Conservation (phyloP, 2,888 invertebrate genomes). For the Pristionchus exspectatus region DNA sequence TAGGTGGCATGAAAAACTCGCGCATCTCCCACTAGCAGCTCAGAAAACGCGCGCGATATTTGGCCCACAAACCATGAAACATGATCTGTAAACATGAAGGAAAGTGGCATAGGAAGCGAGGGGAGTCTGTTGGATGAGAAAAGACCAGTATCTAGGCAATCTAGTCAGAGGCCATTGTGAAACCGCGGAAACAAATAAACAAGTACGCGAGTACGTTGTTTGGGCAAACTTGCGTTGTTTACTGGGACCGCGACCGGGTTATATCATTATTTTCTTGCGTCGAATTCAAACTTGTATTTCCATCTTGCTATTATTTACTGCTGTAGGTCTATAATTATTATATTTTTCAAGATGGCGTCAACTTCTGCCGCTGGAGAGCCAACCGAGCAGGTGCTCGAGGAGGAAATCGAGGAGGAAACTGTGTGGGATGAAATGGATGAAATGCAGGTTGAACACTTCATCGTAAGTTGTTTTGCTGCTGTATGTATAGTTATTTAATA, state of each 20-base stretch:
- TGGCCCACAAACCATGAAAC: neutral
- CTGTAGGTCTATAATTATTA: neutral
- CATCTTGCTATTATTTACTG: neutral
- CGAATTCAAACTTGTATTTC: neutral
- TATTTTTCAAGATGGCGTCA: slow-evolving; percentile 16
- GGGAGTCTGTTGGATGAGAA: neutral
- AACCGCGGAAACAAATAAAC: slow-evolving; percentile 14
- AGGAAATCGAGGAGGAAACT: slow-evolving; percentile 46
- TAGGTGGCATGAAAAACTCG: neutral
- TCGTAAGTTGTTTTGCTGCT: neutral
- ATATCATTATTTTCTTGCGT: neutral
- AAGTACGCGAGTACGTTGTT: neutral
- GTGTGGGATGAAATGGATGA: slow-evolving; percentile 21
- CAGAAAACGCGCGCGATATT: neutral
- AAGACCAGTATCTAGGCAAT: slow-evolving; percentile 1
- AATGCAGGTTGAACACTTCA: neutral
- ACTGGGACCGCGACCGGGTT: neutral
- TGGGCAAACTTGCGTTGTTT: neutral
- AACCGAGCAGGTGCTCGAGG: neutral
- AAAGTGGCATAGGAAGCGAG: neutral
- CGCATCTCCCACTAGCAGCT: neutral
- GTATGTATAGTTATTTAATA: neutral
- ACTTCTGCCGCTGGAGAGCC: neutral
- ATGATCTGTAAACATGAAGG: neutral
- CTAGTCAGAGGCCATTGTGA: slow-evolving; percentile 22